A percentile compares a stretch with the other conserved stretches of the same genome.
Evolutionary conservation across 1,140 invertebrate species (phyloP).

Genomic region (Aleiodes sp.): DNA sequence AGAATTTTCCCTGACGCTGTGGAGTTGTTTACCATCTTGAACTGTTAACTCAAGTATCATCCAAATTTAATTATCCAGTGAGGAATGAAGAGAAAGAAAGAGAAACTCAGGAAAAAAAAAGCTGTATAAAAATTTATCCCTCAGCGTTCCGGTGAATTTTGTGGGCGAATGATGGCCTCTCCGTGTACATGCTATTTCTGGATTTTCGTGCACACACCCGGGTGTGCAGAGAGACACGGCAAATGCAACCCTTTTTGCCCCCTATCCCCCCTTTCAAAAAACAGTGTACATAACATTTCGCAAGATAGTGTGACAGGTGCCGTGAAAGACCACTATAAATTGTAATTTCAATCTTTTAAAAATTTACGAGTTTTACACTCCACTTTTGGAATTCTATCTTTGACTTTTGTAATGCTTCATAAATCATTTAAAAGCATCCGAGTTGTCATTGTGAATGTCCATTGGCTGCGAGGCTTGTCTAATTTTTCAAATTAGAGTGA

Average conservation of each 20-base stretch:
- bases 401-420: constrained; percentile 24
- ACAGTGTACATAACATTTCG: constrained; percentile 34
- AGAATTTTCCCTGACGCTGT: no score
- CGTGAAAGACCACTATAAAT: constrained; percentile 53
- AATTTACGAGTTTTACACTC: constrained; percentile 28
- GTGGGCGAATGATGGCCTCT: neutral
- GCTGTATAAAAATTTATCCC: no score
- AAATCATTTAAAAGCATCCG: neutral
- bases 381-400: constrained; percentile 24
- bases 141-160: neutral
- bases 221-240: neutral
- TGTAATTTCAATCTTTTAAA: constrained; percentile 37
- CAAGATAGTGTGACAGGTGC: constrained; percentile 53
- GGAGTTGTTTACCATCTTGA: no score
- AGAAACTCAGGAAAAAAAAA: neutral
- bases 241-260: constrained; percentile 1
- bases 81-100: neutral
- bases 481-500: no score
- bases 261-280: no score
- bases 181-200: constrained; percentile 8
- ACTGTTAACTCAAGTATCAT: no score
- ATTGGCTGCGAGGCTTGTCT: no score
- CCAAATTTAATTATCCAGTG: constrained; percentile 1
- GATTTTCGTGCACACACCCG: neutral
- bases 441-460: no score